Evolutionary conservation across 2,113 vertebrate genomes (phyloP).

Genomic region (Acinonyx jubatus): DNA sequence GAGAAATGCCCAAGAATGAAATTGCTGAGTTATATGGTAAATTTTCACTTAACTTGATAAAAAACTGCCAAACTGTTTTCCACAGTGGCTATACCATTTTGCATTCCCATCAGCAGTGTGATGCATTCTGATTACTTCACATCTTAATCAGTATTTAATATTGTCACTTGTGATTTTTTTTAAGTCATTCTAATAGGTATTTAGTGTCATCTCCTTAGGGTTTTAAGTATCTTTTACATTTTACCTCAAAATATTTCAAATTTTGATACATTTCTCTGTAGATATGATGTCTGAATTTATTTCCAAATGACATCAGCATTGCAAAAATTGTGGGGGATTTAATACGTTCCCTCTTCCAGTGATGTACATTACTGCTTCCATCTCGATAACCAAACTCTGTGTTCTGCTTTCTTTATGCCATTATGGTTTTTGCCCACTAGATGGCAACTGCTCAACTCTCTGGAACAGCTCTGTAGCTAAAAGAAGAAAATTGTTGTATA

Average conservation of each 20-base stretch:
- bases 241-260: neutral
- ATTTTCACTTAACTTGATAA: neutral
- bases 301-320: neutral
- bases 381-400: neutral
- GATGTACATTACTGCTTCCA: neutral
- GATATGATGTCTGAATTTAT: neutral
- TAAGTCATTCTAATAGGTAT: neutral
- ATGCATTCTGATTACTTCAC: neutral
- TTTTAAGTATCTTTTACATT: slow-evolving; percentile 36
- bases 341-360: neutral
- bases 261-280: neutral
- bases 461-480: neutral
- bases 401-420: neutral
- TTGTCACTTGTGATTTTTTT: neutral
- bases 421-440: slow-evolving; percentile 79
- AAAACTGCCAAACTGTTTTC: neutral
- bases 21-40: neutral
- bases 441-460: slow-evolving; percentile 82
- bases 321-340: neutral
- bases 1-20: neutral
- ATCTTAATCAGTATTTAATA: neutral
- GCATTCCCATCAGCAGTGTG: neutral
- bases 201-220: neutral
- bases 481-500: slow-evolving; percentile 21
- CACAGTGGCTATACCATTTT: neutral